Evolutionary conservation across 2,888 invertebrate genomes (phyloP).

Genomic region (Cryptops parisi): DNA sequence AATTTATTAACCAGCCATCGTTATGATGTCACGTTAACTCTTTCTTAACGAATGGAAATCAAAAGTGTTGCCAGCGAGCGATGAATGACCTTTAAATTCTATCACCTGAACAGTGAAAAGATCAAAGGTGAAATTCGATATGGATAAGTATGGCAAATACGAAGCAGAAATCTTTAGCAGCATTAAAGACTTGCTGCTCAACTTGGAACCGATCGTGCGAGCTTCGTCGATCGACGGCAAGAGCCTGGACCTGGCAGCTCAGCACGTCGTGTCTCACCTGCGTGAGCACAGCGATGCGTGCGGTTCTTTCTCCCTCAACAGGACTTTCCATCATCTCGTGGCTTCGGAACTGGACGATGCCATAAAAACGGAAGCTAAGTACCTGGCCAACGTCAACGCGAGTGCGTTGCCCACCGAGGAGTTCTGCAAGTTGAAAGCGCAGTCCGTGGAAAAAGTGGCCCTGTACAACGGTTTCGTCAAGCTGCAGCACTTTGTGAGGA

Average conservation of each 20-base stretch:
- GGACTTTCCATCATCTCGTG: not conserved
- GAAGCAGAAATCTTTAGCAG: not conserved
- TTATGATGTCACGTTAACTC: too few species aligned
- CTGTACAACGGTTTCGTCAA: not conserved
- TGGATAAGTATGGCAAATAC: too few species aligned
- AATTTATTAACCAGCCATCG: too few species aligned
- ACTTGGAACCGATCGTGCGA: conserved; percentile 2
- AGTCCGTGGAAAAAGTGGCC: not conserved
- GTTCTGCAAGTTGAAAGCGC: not conserved
- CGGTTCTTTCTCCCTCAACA: not conserved
- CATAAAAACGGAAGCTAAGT: not conserved
- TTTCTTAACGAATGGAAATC: too few species aligned
- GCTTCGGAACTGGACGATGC: not conserved
- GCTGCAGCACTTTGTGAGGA: not conserved
- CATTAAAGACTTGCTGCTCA: conserved; percentile 1
- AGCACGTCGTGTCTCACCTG: not conserved
- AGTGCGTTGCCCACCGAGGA: not conserved
- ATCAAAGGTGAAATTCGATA: too few species aligned
- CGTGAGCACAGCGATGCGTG: not conserved
- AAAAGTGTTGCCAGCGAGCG: too few species aligned
- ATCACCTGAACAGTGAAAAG: too few species aligned
- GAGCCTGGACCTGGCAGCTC: not conserved
- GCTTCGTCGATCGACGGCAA: too few species aligned
- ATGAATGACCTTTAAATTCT: too few species aligned
- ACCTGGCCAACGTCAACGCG: not conserved